phyloP scores from a whole-genome alignment of 2,113 vertebrate genomes.

The Meles meles region DNA sequence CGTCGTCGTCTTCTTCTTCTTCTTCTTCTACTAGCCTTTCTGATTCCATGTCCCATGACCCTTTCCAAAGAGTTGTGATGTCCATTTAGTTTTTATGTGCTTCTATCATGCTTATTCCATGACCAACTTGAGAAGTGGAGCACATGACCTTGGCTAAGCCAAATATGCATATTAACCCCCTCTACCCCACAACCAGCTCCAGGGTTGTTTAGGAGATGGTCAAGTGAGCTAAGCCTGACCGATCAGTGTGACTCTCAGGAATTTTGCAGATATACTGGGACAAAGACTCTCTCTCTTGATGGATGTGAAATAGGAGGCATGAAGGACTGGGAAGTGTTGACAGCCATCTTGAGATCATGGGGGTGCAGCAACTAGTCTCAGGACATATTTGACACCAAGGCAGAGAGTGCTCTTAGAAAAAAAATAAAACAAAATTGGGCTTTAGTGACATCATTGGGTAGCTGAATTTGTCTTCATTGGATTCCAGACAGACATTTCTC shows the following conservation, averaged over 20 bases:
- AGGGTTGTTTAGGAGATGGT: background rate
- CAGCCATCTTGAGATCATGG: background rate
- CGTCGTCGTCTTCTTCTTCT: no score
- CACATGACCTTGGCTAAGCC: background rate
- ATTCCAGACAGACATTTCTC: background rate
- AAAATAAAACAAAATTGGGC: background rate
- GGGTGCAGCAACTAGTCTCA: background rate
- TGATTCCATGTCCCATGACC: background rate
- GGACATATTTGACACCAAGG: background rate
- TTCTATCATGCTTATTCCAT: background rate
- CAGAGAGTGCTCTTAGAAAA: background rate
- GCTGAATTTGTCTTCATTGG: background rate
- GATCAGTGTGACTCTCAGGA: background rate
- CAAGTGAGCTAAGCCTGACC: background rate
- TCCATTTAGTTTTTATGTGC: background rate
- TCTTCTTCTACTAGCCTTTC: background rate
- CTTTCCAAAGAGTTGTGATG: background rate
- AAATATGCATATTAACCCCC: background rate
- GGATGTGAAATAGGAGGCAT: background rate
- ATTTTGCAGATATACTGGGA: background rate
- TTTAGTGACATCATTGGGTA: background rate
- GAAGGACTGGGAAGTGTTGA: background rate
- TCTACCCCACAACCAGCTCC: background rate
- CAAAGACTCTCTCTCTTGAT: background rate
- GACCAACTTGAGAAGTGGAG: background rate